Base-by-base conservation (phyloP, 2,797 vertebrate species). In the Eidolon dupreanum region DNA sequence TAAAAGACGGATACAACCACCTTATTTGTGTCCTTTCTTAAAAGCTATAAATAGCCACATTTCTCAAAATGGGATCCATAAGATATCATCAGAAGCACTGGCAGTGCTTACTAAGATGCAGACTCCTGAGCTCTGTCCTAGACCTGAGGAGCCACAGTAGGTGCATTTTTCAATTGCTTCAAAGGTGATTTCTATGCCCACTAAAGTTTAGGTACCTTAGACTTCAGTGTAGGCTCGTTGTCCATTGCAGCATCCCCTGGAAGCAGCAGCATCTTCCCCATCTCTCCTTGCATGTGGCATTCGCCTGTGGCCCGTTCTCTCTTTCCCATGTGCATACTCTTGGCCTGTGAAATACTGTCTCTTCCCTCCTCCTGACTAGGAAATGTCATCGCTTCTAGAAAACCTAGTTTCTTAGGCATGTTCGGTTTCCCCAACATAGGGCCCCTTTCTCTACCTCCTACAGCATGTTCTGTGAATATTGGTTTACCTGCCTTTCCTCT, bases 51-150 rank as follows among this genome's bases (percentile, higher is more conserved):
- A n/a, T 46, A 91, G 31, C 57, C 75, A 74, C 49, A 1, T 89
- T 91, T 71, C 70, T 71, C 41, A 73, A 90, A 66, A 82, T 66
- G 41, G 11, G 28, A 77, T 19, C 65, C 24, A 16, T 22, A 1
- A 24, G 24, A 31, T 74, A 77, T 36, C 49, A 63, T 81, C 94
- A 91, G 94, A 93, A 91, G 46, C 63, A n/a, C n/a, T 22, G 36
- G 51, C 61, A 68, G 20, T 26, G 36, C 24, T 31, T 92, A 51
- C 43, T 77, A 41, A 85, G 85, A 81, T 38, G 24, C 20, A 74
- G 46, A 33, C 36, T 89, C 71, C 70, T 55, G 63, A 83, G 68
- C 49, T 96, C 86, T 53, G 51, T 24, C 68, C 66, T 16, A 13
- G 53, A 81, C 26, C 2, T 75, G n/a, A 53, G 22, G 49, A 82